phyloP scores from a whole-genome alignment of 1,140 invertebrate species.

The Drosophila seguyi region DNA sequence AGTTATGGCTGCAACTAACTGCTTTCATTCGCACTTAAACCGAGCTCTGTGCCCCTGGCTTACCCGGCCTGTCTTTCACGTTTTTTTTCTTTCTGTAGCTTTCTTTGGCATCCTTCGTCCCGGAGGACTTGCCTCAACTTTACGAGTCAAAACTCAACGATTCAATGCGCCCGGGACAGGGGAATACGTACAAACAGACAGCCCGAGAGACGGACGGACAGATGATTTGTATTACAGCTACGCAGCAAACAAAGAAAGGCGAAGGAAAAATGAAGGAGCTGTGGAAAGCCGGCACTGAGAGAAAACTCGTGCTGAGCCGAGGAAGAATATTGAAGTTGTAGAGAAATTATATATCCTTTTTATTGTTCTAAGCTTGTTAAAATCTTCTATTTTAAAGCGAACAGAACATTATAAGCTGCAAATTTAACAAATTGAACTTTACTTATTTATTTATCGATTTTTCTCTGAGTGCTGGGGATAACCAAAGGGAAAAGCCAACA shows the following conservation, averaged over 20 bases:
- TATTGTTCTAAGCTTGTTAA: no score
- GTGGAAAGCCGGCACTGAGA: background rate
- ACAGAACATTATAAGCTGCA: background rate
- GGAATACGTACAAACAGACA: constrained; percentile 33
- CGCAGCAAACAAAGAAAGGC: constrained; percentile 56
- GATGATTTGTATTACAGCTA: constrained; percentile 78
- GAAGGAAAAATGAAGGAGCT: constrained; percentile 29
- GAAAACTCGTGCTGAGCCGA: accelerated
- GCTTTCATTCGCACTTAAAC: constrained; percentile 79
- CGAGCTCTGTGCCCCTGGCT: constrained; percentile 29
- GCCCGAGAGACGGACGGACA: constrained; percentile 26
- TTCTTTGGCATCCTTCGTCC: constrained; percentile 1
- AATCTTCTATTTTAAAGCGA: background rate
- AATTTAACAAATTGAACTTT: background rate
- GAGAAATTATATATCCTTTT: no score
- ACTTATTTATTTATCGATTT: background rate
- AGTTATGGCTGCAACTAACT: constrained; percentile 80
- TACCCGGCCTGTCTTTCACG: background rate
- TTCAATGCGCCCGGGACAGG: constrained; percentile 64
- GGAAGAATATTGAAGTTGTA: accelerated
- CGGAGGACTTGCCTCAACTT: constrained; percentile 45
- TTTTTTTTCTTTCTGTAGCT: background rate
- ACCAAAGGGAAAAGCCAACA: constrained; percentile 21
- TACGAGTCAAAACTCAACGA: constrained; percentile 74
- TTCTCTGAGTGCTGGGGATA: background rate